Conservation (phyloP, 2,797 vertebrate genomes). For the Amphiprion clarkii region DNA sequence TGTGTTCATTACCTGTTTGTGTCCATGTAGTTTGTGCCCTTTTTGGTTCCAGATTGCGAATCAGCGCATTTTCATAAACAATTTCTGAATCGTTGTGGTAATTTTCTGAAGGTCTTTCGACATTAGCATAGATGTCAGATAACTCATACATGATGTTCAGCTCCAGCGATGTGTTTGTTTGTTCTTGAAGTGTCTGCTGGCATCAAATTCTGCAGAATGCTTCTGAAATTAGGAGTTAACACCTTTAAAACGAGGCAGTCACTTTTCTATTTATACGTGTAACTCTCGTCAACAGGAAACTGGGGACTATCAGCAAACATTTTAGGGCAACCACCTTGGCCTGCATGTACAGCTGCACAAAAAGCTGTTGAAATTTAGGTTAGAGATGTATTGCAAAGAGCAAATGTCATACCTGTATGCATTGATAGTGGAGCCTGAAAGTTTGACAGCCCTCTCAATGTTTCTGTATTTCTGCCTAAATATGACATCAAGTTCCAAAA, state of each 20-base stretch:
- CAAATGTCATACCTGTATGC: no score
- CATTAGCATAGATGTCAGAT: constrained; percentile 6
- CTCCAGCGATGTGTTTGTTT: not conserved
- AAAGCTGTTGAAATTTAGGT: no score
- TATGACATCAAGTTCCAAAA: no score
- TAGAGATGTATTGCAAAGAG: no score
- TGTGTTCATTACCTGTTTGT: constrained; percentile 13
- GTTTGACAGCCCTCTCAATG: no score
- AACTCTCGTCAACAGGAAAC: not conserved
- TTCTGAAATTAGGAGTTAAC: not conserved
- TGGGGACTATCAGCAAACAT: no score
- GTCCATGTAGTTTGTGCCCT: not conserved
- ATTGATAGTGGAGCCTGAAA: no score
- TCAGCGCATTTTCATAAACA: constrained; percentile 11
- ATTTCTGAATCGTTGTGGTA: not conserved
- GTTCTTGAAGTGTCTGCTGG: not conserved
- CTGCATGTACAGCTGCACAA: no score
- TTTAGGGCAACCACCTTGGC: no score
- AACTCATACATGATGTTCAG: constrained; percentile 7
- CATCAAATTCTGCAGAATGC: not conserved
- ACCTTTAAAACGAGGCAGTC: not conserved
- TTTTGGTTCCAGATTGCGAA: not conserved
- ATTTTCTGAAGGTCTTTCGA: not conserved
- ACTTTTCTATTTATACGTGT: not conserved
- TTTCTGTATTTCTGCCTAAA: no score